phyloP scores from a whole-genome alignment of 2,888 invertebrate species.

The Cynaeus angustus region DNA sequence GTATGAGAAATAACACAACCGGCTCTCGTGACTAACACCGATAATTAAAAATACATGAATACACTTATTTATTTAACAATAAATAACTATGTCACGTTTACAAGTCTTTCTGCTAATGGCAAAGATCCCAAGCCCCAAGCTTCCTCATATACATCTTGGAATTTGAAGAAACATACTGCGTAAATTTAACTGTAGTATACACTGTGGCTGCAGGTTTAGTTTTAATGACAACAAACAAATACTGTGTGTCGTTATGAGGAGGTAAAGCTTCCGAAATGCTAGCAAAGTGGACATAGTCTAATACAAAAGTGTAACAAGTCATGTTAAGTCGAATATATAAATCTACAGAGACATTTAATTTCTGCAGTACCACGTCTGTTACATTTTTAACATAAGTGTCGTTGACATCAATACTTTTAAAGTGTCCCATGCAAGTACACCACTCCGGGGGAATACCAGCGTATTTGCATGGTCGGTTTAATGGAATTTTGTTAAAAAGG shows the following conservation, averaged over 20 bases:
- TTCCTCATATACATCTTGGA: neutral
- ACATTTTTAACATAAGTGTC: slow-evolving; percentile 3
- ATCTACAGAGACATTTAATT: neutral
- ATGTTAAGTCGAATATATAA: neutral
- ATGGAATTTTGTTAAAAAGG: slow-evolving; percentile 74
- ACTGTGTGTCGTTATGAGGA: slow-evolving; percentile 65
- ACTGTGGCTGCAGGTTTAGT: slow-evolving; percentile 81
- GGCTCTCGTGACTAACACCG: too few species aligned
- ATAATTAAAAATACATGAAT: too few species aligned
- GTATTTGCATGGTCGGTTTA: slow-evolving; percentile 79
- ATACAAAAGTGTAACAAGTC: neutral
- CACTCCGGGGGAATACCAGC: slow-evolving; percentile 80
- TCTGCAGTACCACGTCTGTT: neutral
- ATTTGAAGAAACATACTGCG: slow-evolving; percentile 65
- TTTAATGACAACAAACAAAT: slow-evolving; percentile 81
- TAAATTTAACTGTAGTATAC: slow-evolving; percentile 79
- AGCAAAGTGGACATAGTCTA: neutral
- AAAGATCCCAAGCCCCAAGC: neutral
- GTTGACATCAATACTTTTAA: neutral
- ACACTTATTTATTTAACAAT: too few species aligned
- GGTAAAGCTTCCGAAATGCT: slow-evolving; percentile 34
- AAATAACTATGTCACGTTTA: too few species aligned
- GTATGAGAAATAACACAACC: too few species aligned
- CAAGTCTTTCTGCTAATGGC: neutral
- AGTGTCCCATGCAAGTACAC: slow-evolving; percentile 77